Percentiles rank a stretch among this genome's conserved stretches.
Evolutionary conservation across 53 echinoderm and acorn worm species (phyloP).

Genomic region (Stichopus horrens): DNA sequence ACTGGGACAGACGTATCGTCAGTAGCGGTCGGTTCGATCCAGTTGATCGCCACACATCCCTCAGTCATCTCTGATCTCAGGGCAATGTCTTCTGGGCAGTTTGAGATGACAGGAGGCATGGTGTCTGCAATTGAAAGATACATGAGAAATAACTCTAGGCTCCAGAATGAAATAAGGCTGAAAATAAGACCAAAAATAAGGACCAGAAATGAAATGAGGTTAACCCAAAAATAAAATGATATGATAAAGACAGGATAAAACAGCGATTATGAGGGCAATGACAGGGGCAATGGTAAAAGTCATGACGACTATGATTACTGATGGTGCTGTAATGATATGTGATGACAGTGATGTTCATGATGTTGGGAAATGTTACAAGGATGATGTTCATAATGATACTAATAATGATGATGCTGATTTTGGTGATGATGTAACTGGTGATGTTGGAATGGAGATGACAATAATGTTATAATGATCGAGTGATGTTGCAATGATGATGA

Average conservation of each 20-base stretch:
- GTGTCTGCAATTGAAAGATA: neutral
- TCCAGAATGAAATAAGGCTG: no score
- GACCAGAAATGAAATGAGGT: no score
- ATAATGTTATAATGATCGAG: neutral
- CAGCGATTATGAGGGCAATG: neutral
- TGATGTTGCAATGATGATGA: neutral
- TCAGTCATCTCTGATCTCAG: neutral
- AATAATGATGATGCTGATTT: neutral
- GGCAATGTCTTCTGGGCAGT: conserved; percentile 53
- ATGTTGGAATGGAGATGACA: neutral
- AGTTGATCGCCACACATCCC: conserved; percentile 13
- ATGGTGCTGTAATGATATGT: neutral
- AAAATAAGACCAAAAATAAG: no score
- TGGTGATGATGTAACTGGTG: neutral
- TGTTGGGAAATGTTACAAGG: neutral
- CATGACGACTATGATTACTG: neutral
- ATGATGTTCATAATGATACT: neutral
- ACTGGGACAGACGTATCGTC: conserved; percentile 47
- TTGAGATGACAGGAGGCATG: conserved; percentile 45
- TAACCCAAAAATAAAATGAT: no score
- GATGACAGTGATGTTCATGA: neutral
- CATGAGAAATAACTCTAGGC: no score
- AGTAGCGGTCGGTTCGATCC: conserved; percentile 57
- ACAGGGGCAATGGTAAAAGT: neutral
- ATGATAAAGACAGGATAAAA: no score